Evolutionary conservation across 2,888 invertebrate species (phyloP).

Genomic region (Pammene fasciana): DNA sequence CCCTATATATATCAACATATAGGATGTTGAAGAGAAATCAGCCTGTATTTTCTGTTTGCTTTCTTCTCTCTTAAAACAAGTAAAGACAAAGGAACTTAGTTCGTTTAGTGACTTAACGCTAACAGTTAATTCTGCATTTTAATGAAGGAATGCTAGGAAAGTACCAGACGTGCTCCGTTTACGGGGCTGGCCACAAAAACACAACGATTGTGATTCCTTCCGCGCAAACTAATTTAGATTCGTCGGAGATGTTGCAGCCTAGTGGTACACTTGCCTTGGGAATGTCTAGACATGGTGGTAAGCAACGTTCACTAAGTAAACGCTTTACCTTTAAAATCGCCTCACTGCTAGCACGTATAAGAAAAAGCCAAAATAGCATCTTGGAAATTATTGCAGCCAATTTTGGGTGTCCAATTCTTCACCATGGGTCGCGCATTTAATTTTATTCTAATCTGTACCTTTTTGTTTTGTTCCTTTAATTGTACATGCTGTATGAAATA

Average conservation of each 20-base stretch:
- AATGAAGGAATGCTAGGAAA: slow-evolving; percentile 42
- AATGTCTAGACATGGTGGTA: slow-evolving; percentile 13
- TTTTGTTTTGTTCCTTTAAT: no score
- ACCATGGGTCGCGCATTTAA: no score
- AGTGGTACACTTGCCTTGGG: slow-evolving; percentile 29
- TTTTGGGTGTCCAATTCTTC: no score
- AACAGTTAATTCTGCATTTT: slow-evolving; percentile 36
- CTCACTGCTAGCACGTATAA: no score
- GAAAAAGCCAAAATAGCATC: no score
- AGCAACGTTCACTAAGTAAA: neutral
- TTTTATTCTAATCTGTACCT: no score
- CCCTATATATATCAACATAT: no score
- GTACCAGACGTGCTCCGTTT: slow-evolving; percentile 42
- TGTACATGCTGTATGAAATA: no score
- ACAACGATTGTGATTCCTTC: slow-evolving; percentile 40
- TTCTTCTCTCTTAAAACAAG: neutral
- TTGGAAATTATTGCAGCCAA: no score
- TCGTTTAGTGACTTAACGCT: neutral
- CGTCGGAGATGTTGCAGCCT: slow-evolving; percentile 38
- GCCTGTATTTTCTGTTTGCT: neutral
- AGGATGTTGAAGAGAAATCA: no score
- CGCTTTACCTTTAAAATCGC: no score
- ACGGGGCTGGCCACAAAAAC: slow-evolving; percentile 40
- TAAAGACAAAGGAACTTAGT: neutral
- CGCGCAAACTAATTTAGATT: slow-evolving; percentile 44